Base-by-base conservation (phyloP, 2,113 vertebrate species). In the Melanerpes formicivorus region DNA sequence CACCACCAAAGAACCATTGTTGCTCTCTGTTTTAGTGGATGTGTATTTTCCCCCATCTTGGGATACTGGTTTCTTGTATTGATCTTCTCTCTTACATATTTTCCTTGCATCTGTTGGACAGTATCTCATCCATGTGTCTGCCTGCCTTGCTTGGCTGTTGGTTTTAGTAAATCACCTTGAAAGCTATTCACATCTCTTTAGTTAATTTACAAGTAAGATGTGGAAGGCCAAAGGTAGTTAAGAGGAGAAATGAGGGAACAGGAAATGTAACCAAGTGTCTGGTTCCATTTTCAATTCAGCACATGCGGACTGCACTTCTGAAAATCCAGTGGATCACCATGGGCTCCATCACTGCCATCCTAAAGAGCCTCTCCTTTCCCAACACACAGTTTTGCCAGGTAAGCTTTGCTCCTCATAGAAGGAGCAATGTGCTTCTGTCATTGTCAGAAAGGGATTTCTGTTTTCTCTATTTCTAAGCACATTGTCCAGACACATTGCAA, bases 331-430 rank as follows among this genome's bases (percentile, higher is more conserved):
- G 78, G 96, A 96, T 55, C 96, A 95, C 81, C 97, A 93, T 52
- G 93, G 95, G 56, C 97, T 98, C 66, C 98, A 97, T 98, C 82
- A 88, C 95, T 6, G 70, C 90, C 42, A 98, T 98, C 88, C 93
- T 98, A 32, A 97, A 97, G 93, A 90, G 75, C 58, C 87, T 97
- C 52, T 96, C 95, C 91, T 96, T 92, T 63, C 48, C 87, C 60
- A 91, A 97, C 40, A 71, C 81, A 14, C 89, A 93, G 25, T 17
- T 94, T 50, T 93, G 90, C 52, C 94, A 98, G 98, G 98, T 98
- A 96, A 90, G 96, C 40, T 32, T 60, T 91, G n/a, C 42, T 87
- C 52, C 14, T 72, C 84, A 27, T 1, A 60, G 34, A 40, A 90
- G 48, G 42, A 75, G 3, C 14, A 67, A 3, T 27, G 2, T 72